Conservation (phyloP, 2,797 vertebrate genomes). For the Tachyglossus aculeatus region DNA sequence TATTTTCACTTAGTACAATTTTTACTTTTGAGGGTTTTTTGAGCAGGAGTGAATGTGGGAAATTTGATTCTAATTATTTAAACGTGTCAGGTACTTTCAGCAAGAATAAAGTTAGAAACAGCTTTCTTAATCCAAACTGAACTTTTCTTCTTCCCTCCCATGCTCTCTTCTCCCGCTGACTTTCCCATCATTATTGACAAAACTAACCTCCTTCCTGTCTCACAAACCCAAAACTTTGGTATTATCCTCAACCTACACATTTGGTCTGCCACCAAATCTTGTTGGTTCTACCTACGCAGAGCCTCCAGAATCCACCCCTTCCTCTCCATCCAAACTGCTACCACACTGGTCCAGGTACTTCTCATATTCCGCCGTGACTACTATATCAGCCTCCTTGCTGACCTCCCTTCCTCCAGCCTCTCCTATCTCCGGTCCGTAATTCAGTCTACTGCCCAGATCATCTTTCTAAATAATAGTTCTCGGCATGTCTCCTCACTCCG, state of each 20-base stretch:
- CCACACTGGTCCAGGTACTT: too few species aligned
- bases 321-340: too few species aligned
- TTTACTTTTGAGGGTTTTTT: slow-evolving; percentile 17
- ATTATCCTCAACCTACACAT: too few species aligned
- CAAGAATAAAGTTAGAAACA: not conserved
- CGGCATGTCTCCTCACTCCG: too few species aligned
- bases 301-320: too few species aligned
- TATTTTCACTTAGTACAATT: slow-evolving; percentile 32
- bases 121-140: not conserved
- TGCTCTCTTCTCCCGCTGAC: not conserved
- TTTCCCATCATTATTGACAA: not conserved
- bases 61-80: slow-evolving; percentile 33
- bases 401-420: too few species aligned
- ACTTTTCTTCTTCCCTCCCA: not conserved
- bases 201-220: not conserved
- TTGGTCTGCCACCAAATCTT: not conserved
- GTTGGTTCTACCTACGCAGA: not conserved
- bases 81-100: slow-evolving; percentile 15
- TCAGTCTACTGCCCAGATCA: too few species aligned
- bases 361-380: too few species aligned
- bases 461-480: too few species aligned
- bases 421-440: too few species aligned
- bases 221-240: not conserved
- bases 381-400: too few species aligned
- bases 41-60: not conserved